Base-by-base conservation (phyloP, 2,888 invertebrate species). In the Tineola bisselliella region DNA sequence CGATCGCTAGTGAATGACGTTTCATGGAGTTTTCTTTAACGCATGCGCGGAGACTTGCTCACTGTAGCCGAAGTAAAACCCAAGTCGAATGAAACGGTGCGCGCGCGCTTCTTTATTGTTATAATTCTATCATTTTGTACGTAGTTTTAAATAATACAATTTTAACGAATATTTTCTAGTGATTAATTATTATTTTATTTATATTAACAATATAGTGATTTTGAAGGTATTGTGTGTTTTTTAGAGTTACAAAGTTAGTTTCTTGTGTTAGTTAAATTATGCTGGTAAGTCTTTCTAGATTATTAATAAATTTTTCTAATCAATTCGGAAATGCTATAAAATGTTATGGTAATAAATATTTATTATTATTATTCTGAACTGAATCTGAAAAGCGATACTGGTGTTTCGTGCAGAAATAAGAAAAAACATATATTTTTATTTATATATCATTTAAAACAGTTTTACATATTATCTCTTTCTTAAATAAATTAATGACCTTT, bases 21-120 rank as follows among this genome's bases (percentile, higher is more conserved):
- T 38, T 19, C 33, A 58, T 58, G 58, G 58, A 31, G 58, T 58
- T 58, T 58, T 58, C 58, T 58, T 56, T 31, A 48, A 30, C 58
- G 58, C 58, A 58, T 13, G 58, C 58, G 58, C 58, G 18, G 17
- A n/a, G 11, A 25, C n/a, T 13, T 5, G 56, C 19, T 6, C 19
- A 56, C 56, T 48, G n/a, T 25, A 15, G 25, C 25, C 56, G 8
- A 56, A 17, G 48, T 18, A 56, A 56, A 56, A 25, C 30, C 12
- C 30, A 30, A 25, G 25, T 56, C 30, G 56, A 56, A 8, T 19
- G 56, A 56, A 56, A 19, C 18, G 17, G 56, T 56, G 30, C 56
- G 56, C 56, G 56, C 56, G 18, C 13, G 48, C 48, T 3, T 15
- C 15, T 25, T 25, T 25, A 25, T 25, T 25, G 25, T 25, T 25